These are phyloP conservation scores for Lipotes vexillifer DNA, from an alignment of 2,113 vertebrate genomes.

Conservation along the genomic window DNA sequence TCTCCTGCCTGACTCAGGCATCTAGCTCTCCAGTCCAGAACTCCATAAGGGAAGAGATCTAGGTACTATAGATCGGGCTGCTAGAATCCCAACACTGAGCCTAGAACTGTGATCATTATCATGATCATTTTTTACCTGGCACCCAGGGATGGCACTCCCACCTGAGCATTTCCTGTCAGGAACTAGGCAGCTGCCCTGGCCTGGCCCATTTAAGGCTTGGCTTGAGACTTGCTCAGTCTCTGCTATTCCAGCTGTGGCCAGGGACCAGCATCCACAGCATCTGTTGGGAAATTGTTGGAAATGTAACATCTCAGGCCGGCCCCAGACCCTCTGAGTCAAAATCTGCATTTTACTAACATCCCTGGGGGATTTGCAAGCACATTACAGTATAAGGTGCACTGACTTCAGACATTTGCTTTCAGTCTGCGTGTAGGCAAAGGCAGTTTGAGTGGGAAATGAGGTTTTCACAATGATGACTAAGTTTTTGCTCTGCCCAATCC, in stretches of 20 bases:
- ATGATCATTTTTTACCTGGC: neutral
- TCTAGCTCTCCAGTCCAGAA: neutral
- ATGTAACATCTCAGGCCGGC: neutral
- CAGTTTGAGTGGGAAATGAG: conserved; percentile 6
- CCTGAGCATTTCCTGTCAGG: neutral
- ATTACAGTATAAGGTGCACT: neutral
- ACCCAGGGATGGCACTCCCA: neutral
- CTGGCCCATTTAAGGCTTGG: neutral
- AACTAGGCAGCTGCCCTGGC: neutral
- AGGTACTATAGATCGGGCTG: neutral
- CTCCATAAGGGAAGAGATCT: neutral
- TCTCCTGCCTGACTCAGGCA: neutral
- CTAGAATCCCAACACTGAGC: neutral
- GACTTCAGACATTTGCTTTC: neutral
- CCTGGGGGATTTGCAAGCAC: neutral
- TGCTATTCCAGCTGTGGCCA: neutral
- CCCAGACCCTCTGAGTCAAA: neutral
- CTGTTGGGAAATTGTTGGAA: neutral
- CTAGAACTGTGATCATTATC: neutral
- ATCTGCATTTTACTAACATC: neutral
- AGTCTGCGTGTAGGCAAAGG: neutral
- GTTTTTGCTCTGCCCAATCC: neutral
- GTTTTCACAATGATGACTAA: conserved; percentile 17
- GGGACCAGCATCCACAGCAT: neutral
- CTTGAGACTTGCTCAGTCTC: neutral